Conservation (phyloP, 2,888 invertebrate genomes). For the Serrognathus titanus region DNA sequence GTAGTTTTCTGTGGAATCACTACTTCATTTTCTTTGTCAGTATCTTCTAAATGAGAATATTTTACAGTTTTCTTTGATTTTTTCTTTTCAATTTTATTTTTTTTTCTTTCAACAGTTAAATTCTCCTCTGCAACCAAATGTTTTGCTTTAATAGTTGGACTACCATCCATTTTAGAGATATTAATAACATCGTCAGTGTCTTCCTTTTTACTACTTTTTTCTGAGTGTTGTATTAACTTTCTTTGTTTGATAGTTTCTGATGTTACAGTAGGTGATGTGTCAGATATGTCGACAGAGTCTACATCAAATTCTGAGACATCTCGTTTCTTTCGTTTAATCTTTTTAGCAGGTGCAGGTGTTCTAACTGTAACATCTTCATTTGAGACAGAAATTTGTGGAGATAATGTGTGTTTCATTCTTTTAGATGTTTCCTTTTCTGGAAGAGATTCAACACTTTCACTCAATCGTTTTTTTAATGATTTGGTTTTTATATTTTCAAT, state of each 20-base stretch:
- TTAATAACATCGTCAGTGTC: not conserved
- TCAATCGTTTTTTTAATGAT: not conserved
- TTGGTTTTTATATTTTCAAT: not conserved
- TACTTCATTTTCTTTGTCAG: not conserved
- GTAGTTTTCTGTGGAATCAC: too few relatives aligned
- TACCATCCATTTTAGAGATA: too few relatives aligned
- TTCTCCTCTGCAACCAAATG: not conserved
- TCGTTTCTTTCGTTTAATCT: slow-evolving; percentile 1
- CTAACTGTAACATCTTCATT: not conserved
- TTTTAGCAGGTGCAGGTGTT: not conserved
- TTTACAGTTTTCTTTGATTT: not conserved
- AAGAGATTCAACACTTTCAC: not conserved
- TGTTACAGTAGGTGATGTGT: not conserved
- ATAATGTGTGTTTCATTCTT: not conserved
- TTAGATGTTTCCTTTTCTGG: not conserved
- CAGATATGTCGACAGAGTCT: slow-evolving; percentile 1
- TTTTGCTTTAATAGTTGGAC: not conserved
- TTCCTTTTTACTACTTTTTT: not conserved
- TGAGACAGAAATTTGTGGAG: not conserved
- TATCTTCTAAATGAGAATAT: not conserved
- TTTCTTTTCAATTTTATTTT: not conserved
- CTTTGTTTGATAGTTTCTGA: not conserved
- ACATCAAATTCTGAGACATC: not conserved
- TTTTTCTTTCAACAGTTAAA: not conserved
- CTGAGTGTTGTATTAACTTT: not conserved